Percentiles rank a stretch among this genome's conserved stretches.
Evolutionary conservation across 2,888 invertebrate species (phyloP).

Genomic region (Phlogophora meticulosa): DNA sequence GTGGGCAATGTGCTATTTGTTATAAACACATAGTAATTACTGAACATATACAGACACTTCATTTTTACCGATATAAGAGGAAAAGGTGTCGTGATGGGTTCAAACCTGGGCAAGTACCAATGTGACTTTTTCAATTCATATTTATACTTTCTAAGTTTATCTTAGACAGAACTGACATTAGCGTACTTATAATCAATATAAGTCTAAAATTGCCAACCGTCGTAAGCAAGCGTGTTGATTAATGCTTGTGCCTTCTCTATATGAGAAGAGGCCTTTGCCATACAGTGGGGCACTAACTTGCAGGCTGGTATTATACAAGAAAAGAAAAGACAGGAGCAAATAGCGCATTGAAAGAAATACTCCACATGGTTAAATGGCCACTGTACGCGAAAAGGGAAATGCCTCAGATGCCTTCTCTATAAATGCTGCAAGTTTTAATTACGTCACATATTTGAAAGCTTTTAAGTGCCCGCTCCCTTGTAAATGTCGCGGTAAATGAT

Average conservation of each 20-base stretch:
- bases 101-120: too few species aligned
- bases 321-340: neutral
- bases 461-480: conserved; percentile 43
- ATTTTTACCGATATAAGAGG: neutral
- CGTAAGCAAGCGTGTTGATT: too few species aligned
- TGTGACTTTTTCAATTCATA: too few species aligned
- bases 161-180: too few species aligned
- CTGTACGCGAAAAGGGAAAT: conserved; percentile 45
- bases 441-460: conserved; percentile 54
- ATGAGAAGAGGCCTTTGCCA: too few species aligned
- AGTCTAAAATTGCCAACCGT: too few species aligned
- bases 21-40: neutral
- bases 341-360: conserved; percentile 18
- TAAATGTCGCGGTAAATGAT: conserved; percentile 52
- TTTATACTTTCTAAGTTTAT: too few species aligned
- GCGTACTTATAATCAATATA: too few species aligned
- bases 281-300: too few species aligned
- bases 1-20: neutral
- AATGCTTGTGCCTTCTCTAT: too few species aligned
- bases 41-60: neutral
- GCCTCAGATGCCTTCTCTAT: conserved; percentile 35
- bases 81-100: too few species aligned
- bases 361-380: conserved; percentile 24
- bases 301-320: too few species aligned
- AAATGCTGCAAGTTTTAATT: conserved; percentile 56